These are phyloP conservation scores for Ophioninae sp. DNA, from an alignment of 2,888 invertebrate species.

Conservation along the genomic window DNA sequence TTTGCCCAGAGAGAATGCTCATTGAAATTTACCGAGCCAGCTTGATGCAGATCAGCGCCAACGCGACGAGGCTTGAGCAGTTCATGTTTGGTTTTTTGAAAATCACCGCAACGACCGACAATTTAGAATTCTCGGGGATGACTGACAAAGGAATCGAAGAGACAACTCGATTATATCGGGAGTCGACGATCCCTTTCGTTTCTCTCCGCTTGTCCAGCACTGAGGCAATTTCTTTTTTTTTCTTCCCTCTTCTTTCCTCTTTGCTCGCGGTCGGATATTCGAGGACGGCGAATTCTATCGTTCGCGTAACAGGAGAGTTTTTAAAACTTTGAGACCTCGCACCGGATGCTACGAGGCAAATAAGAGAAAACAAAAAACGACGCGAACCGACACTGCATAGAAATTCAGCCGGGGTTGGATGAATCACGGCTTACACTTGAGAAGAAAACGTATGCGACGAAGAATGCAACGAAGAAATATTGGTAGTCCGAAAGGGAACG, in stretches of 20 bases:
- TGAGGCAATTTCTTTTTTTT: slow-evolving; percentile 23
- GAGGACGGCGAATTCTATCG: slow-evolving; percentile 24
- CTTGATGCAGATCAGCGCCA: slow-evolving; percentile 16
- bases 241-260: slow-evolving; percentile 1
- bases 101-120: slow-evolving; percentile 23
- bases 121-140: slow-evolving; percentile 12
- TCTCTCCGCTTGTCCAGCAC: slow-evolving; percentile 9
- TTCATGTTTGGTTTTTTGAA: slow-evolving; percentile 32
- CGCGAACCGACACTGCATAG: background rate
- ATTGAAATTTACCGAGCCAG: background rate
- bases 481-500: too few relatives aligned
- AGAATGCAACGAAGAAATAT: too few relatives aligned
- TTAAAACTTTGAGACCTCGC: slow-evolving; percentile 29
- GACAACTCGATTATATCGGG: slow-evolving; percentile 50
- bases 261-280: slow-evolving; percentile 16
- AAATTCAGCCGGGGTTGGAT: background rate
- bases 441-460: too few relatives aligned
- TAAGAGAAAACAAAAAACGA: slow-evolving; percentile 7
- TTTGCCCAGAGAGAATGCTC: background rate
- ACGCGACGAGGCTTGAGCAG: slow-evolving; percentile 1
- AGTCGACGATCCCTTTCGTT: slow-evolving; percentile 44
- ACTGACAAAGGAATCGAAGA: slow-evolving; percentile 42
- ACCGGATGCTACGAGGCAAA: slow-evolving; percentile 27
- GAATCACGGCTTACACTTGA: background rate
- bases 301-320: slow-evolving; percentile 46